Percentiles rank a stretch among this genome's conserved stretches.
phyloP scores from a whole-genome alignment of 2,797 vertebrate species.

The Hirundo rustica region DNA sequence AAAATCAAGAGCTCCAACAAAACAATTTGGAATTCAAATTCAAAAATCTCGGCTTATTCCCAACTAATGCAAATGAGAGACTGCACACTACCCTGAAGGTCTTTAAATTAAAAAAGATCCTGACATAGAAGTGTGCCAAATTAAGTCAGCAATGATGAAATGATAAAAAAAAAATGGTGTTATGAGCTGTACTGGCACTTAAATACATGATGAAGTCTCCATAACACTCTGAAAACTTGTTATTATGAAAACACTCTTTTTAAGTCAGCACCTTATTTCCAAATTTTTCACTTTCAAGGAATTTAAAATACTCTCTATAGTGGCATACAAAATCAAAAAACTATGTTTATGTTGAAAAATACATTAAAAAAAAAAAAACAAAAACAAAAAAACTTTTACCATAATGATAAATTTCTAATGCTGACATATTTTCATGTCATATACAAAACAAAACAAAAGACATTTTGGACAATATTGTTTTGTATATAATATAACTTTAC shows the following conservation, averaged over 20 bases:
- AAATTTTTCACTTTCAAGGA: neutral
- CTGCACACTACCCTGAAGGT: neutral
- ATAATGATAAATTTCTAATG: neutral
- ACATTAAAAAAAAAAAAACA: too few relatives aligned
- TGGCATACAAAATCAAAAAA: neutral
- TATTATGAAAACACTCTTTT: neutral
- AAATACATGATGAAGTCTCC: neutral
- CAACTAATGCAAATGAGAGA: neutral
- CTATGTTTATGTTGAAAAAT: neutral
- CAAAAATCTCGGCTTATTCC: neutral
- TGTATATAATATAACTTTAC: neutral
- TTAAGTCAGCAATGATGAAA: constrained; percentile 22
- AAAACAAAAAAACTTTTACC: neutral
- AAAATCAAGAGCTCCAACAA: neutral
- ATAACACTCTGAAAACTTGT: neutral
- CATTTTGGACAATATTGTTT: neutral
- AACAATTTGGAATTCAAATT: neutral
- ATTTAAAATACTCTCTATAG: neutral
- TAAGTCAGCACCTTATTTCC: neutral
- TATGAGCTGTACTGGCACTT: neutral
- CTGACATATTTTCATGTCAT: neutral
- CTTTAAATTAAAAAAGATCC: constrained; percentile 22
- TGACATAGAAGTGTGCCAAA: constrained; percentile 14
- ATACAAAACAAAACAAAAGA: neutral
- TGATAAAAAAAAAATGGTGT: constrained; percentile 7